A percentile compares a stretch with the other conserved stretches of the same genome.
Conservation (phyloP, 2,797 vertebrate species). For the Graptemys geographica region DNA sequence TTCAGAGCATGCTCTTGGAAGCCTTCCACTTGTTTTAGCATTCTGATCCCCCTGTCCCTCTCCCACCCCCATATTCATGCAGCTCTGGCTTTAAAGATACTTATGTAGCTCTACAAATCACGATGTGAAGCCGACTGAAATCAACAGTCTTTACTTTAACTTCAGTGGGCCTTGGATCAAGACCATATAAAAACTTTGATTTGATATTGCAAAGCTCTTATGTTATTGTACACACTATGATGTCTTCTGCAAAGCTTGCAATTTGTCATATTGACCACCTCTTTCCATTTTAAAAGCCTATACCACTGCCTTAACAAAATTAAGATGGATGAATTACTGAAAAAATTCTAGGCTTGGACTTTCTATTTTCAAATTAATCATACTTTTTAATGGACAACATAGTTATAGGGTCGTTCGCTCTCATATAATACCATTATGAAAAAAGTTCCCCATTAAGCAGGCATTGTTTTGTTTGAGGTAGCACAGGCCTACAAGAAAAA, state of each 20-base stretch:
- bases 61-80: not conserved
- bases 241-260: not conserved
- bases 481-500: not conserved
- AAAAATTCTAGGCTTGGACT: not conserved
- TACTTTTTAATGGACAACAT: not conserved
- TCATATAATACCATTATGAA: not conserved
- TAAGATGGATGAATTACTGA: not conserved
- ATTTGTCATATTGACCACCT: not conserved
- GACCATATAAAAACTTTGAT: not conserved
- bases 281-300: not conserved
- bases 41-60: not conserved
- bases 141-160: not conserved
- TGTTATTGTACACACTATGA: not conserved
- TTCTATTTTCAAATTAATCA: not conserved
- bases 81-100: not conserved
- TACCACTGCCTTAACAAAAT: not conserved
- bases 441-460: not conserved
- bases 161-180: not conserved
- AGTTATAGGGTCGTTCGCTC: not conserved
- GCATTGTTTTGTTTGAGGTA: not conserved
- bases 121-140: not conserved
- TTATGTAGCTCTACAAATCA: not conserved
- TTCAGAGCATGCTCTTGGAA: not conserved
- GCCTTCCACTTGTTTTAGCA: not conserved
- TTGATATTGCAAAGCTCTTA: not conserved